phyloP scores from a whole-genome alignment of 2,888 invertebrate genomes.

The Melikaiella ostensackeni region DNA sequence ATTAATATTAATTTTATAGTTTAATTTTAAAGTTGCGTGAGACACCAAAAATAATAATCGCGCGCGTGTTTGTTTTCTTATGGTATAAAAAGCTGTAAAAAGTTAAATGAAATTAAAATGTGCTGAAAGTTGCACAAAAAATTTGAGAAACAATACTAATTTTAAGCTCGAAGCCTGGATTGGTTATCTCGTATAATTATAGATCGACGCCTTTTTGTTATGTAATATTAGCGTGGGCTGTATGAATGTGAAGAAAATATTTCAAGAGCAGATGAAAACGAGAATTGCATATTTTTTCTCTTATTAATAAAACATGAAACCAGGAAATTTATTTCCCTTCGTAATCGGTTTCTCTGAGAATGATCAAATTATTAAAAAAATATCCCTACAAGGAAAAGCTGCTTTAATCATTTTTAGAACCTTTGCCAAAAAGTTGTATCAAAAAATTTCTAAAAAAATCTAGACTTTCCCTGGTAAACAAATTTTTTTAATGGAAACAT shows the following conservation, averaged over 20 bases:
- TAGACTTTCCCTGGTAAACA: neutral
- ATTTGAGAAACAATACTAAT: neutral
- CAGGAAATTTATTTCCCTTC: neutral
- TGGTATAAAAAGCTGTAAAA: too few species aligned
- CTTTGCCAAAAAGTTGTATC: neutral
- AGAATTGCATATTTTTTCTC: neutral
- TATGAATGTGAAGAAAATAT: neutral
- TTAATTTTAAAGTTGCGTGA: too few species aligned
- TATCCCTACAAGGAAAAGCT: neutral
- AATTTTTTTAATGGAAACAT: too few species aligned
- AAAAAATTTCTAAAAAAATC: neutral
- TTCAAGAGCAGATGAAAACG: constrained; percentile 9
- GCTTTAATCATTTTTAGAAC: neutral
- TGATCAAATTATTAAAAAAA: neutral
- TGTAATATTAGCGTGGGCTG: neutral
- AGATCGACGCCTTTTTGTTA: neutral
- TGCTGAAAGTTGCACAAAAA: neutral
- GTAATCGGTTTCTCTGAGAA: neutral
- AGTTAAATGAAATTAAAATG: neutral
- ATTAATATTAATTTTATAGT: too few species aligned
- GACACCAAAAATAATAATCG: too few species aligned
- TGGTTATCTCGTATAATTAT: neutral
- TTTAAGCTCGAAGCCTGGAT: neutral
- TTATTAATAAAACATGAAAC: neutral
- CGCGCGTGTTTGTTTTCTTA: too few species aligned